Base-by-base conservation (phyloP, 2,888 invertebrate species). In the Eustalomyia histrio region DNA sequence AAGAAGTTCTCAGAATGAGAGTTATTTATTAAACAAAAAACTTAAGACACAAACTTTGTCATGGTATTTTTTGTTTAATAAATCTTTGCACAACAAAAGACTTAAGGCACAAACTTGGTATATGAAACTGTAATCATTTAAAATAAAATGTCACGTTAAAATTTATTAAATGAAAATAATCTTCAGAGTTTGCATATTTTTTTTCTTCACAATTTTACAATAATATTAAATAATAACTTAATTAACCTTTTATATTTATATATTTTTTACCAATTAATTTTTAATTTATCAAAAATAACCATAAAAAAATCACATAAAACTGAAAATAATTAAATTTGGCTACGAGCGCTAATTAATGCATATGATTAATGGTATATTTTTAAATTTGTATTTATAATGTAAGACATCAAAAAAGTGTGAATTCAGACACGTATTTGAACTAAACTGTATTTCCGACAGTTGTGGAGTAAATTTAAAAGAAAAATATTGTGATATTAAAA, bases 341-440 rank as follows among this genome's bases (percentile, higher is more conserved):
- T 1, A 4, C 43, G 43, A 47, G n/a, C 43, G 0, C 1, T 47
- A 47, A 47, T 47, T 47, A 47, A 47, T 47, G 43, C n/a, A 47
- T 7, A 47, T 47, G 43, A 47, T 47, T 47, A 47, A 47, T 47
- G 43, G 1, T n/a, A 47, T 3, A 47, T 14, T 21, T 17, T 6
- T 2, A 47, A 47, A 47, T 14, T 39, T 17, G 18, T 50, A 9
- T 39, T 60, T 8, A 60, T 18, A 43, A 60, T 16, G 33, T 9
- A 33, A 33, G 5, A n/a, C 7, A 43, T 21, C n/a, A 16, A 63
- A 63, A 43, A 63, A 61, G 60, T 47, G 39, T 43, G 61, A 61
- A 61, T 43, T 61, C n/a, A 43, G 5, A n/a, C 63, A 63, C 63
- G 47, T 63, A 63, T n/a, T 47, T 63, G 47, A 63, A 63, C 63